Evolutionary conservation across 2,113 vertebrate genomes (phyloP).

Genomic region (Brachypodius melanocephalos): DNA sequence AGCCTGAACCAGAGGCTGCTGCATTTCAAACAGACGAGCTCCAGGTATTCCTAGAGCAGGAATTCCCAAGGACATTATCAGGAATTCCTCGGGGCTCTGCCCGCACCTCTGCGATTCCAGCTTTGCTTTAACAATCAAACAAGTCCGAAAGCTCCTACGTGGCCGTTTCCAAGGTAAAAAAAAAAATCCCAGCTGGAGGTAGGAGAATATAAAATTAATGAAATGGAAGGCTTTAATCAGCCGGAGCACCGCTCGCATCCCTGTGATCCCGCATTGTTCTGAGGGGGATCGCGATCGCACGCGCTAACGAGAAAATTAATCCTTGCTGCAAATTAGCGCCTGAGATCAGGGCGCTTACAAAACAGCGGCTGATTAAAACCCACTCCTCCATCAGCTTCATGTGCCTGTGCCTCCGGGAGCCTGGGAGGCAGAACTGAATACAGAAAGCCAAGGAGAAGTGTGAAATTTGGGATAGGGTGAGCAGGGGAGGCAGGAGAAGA

Average conservation of each 20-base stretch:
- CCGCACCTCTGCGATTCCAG: background rate
- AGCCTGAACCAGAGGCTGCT: background rate
- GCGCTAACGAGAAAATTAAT: background rate
- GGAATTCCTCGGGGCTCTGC: background rate
- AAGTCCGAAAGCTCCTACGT: background rate
- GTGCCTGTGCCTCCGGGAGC: background rate
- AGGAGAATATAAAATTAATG: background rate
- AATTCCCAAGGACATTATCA: background rate
- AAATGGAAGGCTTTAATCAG: background rate
- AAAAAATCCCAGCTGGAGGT: background rate
- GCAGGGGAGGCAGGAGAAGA: background rate
- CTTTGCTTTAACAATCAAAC: background rate
- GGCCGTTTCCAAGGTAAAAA: background rate
- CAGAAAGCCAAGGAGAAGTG: background rate
- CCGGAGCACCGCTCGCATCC: background rate
- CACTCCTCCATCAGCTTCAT: background rate
- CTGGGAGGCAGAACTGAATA: background rate
- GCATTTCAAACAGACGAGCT: background rate
- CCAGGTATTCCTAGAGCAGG: background rate
- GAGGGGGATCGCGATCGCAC: background rate
- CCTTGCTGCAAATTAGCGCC: background rate
- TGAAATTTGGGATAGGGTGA: fast-evolving
- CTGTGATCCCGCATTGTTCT: background rate
- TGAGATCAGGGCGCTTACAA: background rate
- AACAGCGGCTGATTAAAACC: background rate